Base-by-base conservation (phyloP, 2,888 invertebrate species). In the Archips xylosteana region DNA sequence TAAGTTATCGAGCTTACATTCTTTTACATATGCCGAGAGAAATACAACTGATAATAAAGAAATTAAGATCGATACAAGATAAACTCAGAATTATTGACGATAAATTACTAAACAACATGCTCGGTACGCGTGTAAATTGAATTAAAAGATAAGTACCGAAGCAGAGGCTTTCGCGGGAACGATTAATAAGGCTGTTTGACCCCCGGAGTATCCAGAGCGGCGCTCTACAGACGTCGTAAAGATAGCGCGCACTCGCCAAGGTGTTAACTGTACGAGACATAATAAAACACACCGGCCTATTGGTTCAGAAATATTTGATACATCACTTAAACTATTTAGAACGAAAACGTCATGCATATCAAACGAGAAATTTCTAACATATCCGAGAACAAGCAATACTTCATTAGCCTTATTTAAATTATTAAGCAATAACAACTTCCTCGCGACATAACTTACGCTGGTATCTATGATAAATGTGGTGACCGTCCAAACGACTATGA, bases 341-440 rank as follows among this genome's bases (percentile, higher is more conserved):
- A 84, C 81, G 80, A 82, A 84, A 83, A 79, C 77, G 79, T 78
- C 80, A 80, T 81, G 83, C 80, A 82, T 83, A 76, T 78, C 82
- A 79, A 83, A 82, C 78, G 81, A 79, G 62, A 78, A 82, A 83
- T 81, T 79, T 80, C 78, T 68, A 71, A 78, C 70, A 77, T 76
- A 75, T 61, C 75, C 65, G 60, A 75, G 76, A 85, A 84, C 84
- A 82, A 79, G 86, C 83, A 83, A 87, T 87, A 84, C 83, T 86
- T 89, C 88, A 89, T 89, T 89, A 89, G 85, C 82, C 86, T 87
- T 83, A 89, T 91, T 91, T 89, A 87, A 88, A 90, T 89, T 85
- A 89, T 90, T 84, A 88, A 85, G 88, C 86, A 89, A 89, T 89
- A 87, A 88, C 83, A 81, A 83, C 80, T 84, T 84, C 83, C 82